Conservation (phyloP, 1,140 invertebrate species). For the Micrasema longulum region DNA sequence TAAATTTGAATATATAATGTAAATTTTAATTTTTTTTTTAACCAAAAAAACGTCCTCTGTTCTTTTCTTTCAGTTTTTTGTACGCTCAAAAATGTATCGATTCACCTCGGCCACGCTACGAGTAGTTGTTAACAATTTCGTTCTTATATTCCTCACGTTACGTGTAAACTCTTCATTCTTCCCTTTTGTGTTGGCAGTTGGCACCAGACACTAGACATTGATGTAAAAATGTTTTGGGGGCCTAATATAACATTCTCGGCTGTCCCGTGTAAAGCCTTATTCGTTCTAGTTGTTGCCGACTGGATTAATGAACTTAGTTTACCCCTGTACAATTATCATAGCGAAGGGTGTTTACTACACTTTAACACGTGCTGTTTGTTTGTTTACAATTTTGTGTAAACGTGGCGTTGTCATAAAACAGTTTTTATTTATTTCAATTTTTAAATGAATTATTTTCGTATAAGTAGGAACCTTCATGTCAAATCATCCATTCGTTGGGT, state of each 20-base stretch:
- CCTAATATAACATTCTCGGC: not conserved
- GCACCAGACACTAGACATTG: constrained; percentile 22
- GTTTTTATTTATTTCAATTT: too few species aligned
- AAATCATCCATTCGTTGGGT: too few species aligned
- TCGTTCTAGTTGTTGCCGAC: not conserved
- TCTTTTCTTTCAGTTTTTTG: constrained; percentile 10
- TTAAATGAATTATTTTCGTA: too few species aligned
- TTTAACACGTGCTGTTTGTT: not conserved
- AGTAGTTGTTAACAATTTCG: not conserved
- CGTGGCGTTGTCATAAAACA: too few species aligned
- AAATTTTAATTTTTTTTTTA: too few species aligned
- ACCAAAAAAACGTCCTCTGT: too few species aligned
- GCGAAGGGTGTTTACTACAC: not conserved
- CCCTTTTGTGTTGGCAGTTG: constrained; percentile 10
- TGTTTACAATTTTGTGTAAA: too few species aligned
- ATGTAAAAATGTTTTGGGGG: constrained; percentile 8
- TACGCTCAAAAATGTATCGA: constrained; percentile 7
- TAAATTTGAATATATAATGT: too few species aligned
- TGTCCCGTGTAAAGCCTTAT: not conserved
- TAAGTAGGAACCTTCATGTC: too few species aligned
- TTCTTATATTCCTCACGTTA: constrained; percentile 4
- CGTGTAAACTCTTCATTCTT: constrained; percentile 10
- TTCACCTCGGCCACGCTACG: not conserved
- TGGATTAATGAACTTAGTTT: constrained; percentile 1
- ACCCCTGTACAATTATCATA: not conserved